Base-by-base conservation (phyloP, 2,888 invertebrate species). In the Cheilosia vulpina region DNA sequence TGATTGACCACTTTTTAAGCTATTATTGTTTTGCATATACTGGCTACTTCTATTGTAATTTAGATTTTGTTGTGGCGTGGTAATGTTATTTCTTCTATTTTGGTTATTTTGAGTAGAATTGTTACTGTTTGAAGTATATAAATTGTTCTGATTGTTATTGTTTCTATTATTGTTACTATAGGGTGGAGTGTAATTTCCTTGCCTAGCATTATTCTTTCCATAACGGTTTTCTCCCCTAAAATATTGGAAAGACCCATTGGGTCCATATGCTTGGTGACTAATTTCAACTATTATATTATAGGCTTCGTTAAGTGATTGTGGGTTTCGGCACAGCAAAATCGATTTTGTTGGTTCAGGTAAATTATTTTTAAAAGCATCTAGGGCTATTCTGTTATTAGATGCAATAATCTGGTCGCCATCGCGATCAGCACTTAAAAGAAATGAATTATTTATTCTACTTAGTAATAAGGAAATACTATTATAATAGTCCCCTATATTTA, bases 401-500 rank as follows among this genome's bases (percentile, higher is more conserved):
- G 31, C 68, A 34, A 72, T 57, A 41, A 72, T 60, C 31, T 27
- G 38, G 15, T 57, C 52, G 50, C 65, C 17, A 52, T 79, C 72
- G 53, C 41, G 15, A 27, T 45, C n/a, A 21, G 27, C 27, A 3
- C 15, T 13, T 21, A 62, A 9, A 7, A 45, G 19, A 45, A 62
- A 45, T 5, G 15, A 6, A 17, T 62, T 62, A 17, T 62, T 62
- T 13, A n/a, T 15, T 24, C 68, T 53, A 47, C 75, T 71, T 43
- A 76, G 15, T 15, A 71, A 43, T n/a, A 13, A 5, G 34, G 13
- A 65, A 24, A 71, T 58, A 15, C 60, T 55, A 19, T 69, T 43
- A 19, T 73, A 77, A 68, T 66, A 82, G 13, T 72, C 62, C 47
- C 77, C 62, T 13, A 83, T 63, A 13, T 60, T 73, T 19, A 66